Base-by-base conservation (phyloP, 2,797 vertebrate species). In the Lithobates pipiens region DNA sequence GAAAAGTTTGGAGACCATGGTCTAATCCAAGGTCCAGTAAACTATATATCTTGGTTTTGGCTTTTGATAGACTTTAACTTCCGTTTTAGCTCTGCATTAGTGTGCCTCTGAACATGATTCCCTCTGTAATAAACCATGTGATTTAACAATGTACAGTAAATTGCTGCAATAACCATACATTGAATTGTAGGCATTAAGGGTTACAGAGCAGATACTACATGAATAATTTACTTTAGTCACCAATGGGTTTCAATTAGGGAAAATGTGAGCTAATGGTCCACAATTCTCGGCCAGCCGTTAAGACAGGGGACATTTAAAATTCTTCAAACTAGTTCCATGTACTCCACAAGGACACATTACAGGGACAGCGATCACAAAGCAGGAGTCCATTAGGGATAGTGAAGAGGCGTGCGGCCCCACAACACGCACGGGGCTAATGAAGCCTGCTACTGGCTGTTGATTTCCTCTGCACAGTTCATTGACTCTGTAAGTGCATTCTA, bases 401-500 rank as follows among this genome's bases (percentile, higher is more conserved):
- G 54, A 69, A 57, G 54, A 77, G 34, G 57, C 57, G 16, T 74
- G n/a, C 18, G 67, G 18, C 44, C n/a, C 16, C 71, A n/a, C 15
- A 29, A 23, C 71, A 75, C 70, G 50, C 23, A 21, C 36, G 76
- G 76, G 23, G 68, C 77, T 85, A 80, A 80, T 79, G 69, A 80
- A 74, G 77, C 83, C 54, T 50, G 76, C 39, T 80, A 50, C 42
- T 29, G 46, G 39, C 25, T 44, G 76, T 29, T 77, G 54, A 63
- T 85, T 68, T 63, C 27, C 77, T 76, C 77, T 57, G 65, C 73
- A 77, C 44, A 65, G 27, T 61, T 65, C 73, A 86, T 81, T 81
- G 72, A 82, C 72, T 81, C 77, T 57, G 63, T 80, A 81, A 80
- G 72, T 81, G 63, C 27, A 69, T 70, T 86, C 39, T 71, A 61